phyloP scores from a whole-genome alignment of 2,888 invertebrate species.

The Apotomis betuletana region DNA sequence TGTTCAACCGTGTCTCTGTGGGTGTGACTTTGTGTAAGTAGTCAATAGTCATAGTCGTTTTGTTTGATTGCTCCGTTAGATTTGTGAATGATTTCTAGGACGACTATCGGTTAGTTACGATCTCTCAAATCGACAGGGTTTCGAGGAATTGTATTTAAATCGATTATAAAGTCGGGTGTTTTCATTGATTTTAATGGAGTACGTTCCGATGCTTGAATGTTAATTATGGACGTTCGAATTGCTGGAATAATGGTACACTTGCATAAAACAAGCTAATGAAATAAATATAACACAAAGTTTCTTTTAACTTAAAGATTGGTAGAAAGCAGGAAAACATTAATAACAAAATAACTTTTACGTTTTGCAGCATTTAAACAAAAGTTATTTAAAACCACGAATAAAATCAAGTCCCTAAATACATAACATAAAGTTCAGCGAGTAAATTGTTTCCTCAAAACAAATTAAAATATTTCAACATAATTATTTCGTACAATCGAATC shows the following conservation, averaged over 20 bases:
- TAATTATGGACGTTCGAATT: no score
- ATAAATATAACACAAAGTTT: no score
- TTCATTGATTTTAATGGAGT: constrained; percentile 7
- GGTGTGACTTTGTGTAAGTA: constrained; percentile 39
- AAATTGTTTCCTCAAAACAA: constrained; percentile 1
- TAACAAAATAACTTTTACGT: no score
- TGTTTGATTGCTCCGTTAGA: constrained; percentile 40
- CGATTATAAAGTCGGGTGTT: constrained; percentile 19
- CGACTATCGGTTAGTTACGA: constrained; percentile 30
- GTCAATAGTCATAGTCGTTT: constrained; percentile 38
- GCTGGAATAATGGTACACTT: no score
- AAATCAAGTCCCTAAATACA: no score
- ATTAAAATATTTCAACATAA: constrained; percentile 31
- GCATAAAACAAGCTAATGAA: no score
- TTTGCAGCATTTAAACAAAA: no score
- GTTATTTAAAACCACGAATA: no score
- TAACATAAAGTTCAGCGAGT: no score
- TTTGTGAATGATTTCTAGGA: constrained; percentile 39
- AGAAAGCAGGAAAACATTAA: no score
- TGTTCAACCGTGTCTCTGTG: constrained; percentile 30
- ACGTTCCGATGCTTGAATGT: background rate
- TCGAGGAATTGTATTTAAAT: constrained; percentile 29
- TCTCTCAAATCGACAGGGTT: constrained; percentile 25
- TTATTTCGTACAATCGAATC: constrained; percentile 39
- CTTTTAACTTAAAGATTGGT: no score